These are phyloP conservation scores for Euwallacea fornicatus DNA, from an alignment of 1,140 invertebrate genomes.

Conservation along the genomic window DNA sequence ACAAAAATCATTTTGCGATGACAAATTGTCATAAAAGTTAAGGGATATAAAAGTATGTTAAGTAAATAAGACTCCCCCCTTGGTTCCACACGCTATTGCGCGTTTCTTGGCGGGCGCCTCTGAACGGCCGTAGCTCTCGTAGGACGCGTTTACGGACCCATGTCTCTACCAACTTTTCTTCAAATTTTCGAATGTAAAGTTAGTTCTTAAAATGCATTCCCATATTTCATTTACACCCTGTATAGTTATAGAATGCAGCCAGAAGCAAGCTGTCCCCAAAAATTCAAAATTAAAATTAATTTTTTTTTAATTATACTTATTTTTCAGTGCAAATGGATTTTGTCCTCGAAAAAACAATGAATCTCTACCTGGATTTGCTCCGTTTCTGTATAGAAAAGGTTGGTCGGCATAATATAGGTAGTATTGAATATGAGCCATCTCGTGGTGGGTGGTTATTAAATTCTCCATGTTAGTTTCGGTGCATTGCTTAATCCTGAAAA, in stretches of 20 bases:
- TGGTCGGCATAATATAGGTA: slow-evolving; percentile 79
- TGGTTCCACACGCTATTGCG: too few species aligned
- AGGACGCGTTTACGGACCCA: too few species aligned
- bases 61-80: too few species aligned
- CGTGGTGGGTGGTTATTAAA: slow-evolving; percentile 80
- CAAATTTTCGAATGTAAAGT: too few species aligned
- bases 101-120: background rate
- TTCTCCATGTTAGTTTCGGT: slow-evolving; percentile 80
- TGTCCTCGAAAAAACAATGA: background rate
- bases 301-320: too few species aligned
- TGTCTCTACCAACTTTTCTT: too few species aligned
- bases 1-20: too few species aligned
- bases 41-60: too few species aligned
- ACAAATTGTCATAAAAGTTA: too few species aligned
- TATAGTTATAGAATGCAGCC: background rate
- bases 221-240: background rate
- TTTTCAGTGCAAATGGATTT: background rate
- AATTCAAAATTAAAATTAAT: too few species aligned
- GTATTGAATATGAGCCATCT: slow-evolving; percentile 84
- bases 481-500: slow-evolving; percentile 84
- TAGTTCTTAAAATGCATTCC: background rate
- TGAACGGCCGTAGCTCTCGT: too few species aligned
- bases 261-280: too few species aligned
- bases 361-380: slow-evolving; percentile 72
- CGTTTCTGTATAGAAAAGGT: slow-evolving; percentile 72